A percentile compares a stretch with the other conserved stretches of the same genome.
phyloP scores from a whole-genome alignment of 2,113 vertebrate genomes.

The Vireo altiloquus region DNA sequence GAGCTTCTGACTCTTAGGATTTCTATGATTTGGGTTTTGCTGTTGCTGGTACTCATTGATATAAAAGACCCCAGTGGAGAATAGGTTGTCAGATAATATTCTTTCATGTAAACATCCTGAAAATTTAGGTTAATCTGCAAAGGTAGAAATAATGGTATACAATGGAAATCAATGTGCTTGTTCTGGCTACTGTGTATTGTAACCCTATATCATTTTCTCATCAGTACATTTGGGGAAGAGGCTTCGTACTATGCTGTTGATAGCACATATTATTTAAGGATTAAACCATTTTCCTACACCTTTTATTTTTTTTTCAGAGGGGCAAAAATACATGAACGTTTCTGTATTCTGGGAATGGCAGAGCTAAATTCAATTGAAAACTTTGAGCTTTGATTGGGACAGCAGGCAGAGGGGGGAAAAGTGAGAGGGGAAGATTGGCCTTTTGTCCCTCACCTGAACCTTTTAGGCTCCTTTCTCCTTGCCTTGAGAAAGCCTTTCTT shows the following conservation, averaged over 20 bases:
- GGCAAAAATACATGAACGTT: neutral
- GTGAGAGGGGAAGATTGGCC: neutral
- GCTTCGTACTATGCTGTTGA: neutral
- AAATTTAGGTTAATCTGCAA: constrained; percentile 24
- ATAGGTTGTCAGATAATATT: constrained; percentile 29
- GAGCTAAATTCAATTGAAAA: neutral
- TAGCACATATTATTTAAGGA: neutral
- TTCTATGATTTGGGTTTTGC: neutral
- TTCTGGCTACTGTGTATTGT: neutral
- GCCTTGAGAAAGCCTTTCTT: neutral
- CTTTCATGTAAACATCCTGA: constrained; percentile 26
- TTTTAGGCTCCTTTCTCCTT: neutral
- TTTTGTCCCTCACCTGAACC: neutral
- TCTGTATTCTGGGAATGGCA: neutral
- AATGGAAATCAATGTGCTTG: neutral
- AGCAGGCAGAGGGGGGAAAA: neutral
- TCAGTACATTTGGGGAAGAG: neutral
- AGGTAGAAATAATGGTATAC: neutral
- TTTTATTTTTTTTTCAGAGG: neutral
- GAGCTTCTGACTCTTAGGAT: neutral
- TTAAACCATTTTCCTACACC: neutral
- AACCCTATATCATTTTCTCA: neutral
- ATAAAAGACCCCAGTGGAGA: constrained; percentile 14
- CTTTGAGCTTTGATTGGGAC: neutral
- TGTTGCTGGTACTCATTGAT: neutral